These are phyloP conservation scores for Enteromius treurensis DNA, from an alignment of 2,797 vertebrate genomes.

Conservation along the genomic window DNA sequence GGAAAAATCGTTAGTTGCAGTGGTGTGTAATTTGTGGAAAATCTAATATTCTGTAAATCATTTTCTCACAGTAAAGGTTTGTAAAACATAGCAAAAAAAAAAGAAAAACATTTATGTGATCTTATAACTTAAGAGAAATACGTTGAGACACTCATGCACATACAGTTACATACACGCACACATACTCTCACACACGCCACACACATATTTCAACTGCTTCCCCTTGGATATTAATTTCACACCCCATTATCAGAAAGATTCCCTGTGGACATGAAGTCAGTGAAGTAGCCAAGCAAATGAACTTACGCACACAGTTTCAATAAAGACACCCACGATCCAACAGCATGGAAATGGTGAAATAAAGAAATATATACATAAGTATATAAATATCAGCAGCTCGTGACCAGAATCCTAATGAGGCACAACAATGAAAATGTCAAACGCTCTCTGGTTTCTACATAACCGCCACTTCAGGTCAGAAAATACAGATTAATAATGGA, in stretches of 20 bases:
- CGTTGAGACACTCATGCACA: neutral
- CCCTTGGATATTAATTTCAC: slow-evolving; percentile 86
- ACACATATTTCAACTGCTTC: slow-evolving; percentile 62
- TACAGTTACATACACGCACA: neutral
- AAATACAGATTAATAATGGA: slow-evolving; percentile 37
- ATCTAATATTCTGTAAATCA: neutral
- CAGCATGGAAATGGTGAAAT: slow-evolving; percentile 54
- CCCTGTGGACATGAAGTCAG: slow-evolving; percentile 82
- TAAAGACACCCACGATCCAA: slow-evolving; percentile 61
- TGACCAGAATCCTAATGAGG: slow-evolving; percentile 70
- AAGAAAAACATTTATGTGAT: neutral
- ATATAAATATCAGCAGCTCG: slow-evolving; percentile 67
- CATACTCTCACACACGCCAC: slow-evolving; percentile 32
- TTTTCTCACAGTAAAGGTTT: neutral
- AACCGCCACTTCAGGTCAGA: slow-evolving; percentile 59
- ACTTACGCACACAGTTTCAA: slow-evolving; percentile 67
- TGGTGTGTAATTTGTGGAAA: neutral
- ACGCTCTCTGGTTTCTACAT: slow-evolving; percentile 60
- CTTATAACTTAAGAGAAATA: slow-evolving; percentile 3
- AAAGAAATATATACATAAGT: slow-evolving; percentile 63
- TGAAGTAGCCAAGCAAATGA: slow-evolving; percentile 72
- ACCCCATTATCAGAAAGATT: slow-evolving; percentile 86
- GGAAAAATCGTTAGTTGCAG: neutral
- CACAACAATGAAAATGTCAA: slow-evolving; percentile 75
- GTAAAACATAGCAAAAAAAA: neutral